phyloP scores from a whole-genome alignment of 2,888 invertebrate genomes.

The Bombylius major region DNA sequence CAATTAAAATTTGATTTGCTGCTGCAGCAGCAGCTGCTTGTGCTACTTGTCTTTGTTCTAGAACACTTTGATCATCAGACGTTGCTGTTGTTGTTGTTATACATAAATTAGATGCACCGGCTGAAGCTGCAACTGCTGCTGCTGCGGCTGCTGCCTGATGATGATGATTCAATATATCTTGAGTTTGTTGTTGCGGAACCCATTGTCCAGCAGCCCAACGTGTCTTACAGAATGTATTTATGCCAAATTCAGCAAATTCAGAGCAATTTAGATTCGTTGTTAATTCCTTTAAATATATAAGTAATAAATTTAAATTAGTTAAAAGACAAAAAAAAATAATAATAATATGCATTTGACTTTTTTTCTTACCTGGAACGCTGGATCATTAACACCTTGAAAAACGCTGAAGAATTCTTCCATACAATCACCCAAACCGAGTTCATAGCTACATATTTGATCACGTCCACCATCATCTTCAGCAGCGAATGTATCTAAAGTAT shows the following conservation, averaged over 20 bases:
- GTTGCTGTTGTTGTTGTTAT: conserved; percentile 22
- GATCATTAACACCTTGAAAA: conserved; percentile 27
- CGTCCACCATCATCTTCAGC: conserved; percentile 28
- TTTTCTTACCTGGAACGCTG: conserved; percentile 26
- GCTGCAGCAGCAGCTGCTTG: no score
- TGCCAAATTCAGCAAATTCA: conserved; percentile 34
- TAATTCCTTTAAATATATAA: conserved; percentile 25
- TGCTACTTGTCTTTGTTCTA: conserved; percentile 18
- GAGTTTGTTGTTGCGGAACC: conserved; percentile 22
- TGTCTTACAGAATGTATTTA: conserved; percentile 36
- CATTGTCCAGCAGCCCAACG: conserved; percentile 34
- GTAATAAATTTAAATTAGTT: neutral
- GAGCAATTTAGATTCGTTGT: conserved; percentile 34
- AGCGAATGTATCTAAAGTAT: conserved; percentile 28
- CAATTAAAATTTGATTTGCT: conserved; percentile 30
- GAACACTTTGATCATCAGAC: conserved; percentile 22
- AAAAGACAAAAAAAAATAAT: no score
- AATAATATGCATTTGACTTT: neutral
- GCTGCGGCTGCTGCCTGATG: neutral
- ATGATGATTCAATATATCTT: conserved; percentile 13
- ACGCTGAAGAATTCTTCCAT: conserved; percentile 37
- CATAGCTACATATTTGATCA: conserved; percentile 26
- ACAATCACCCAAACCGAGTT: conserved; percentile 29
- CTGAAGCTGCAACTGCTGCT: neutral
- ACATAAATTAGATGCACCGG: conserved; percentile 16